Evolutionary conservation across 1,140 invertebrate species (phyloP).

Genomic region (Anagrus nilaparvatae): DNA sequence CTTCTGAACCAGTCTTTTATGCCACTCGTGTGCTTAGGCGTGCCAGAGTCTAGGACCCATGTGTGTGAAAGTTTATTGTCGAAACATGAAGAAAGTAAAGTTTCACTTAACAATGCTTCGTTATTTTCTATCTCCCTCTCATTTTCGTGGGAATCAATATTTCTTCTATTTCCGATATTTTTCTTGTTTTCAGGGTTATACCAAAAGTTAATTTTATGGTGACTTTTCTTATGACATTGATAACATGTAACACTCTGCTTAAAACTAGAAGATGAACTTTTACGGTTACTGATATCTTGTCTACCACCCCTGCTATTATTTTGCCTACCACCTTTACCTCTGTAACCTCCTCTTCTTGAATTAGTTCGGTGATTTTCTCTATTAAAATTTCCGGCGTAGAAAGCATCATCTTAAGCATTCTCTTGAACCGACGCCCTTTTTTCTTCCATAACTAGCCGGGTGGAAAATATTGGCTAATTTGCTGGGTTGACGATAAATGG

Average conservation of each 20-base stretch:
- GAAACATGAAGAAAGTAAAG: neutral
- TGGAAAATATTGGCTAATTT: no score
- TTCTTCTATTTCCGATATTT: neutral
- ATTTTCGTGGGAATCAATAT: neutral
- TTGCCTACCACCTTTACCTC: no score
- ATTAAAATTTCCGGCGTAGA: no score
- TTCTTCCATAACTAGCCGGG: constrained; percentile 3
- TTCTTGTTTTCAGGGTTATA: neutral
- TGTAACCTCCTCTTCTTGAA: no score
- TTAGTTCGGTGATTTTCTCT: no score
- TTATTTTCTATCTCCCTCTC: neutral
- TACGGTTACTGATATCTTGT: constrained; percentile 1
- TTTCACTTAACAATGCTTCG: constrained; percentile 9
- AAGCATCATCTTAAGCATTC: no score
- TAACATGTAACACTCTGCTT: no score
- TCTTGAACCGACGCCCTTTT: no score
- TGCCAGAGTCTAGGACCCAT: constrained; percentile 19
- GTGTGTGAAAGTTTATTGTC: neutral
- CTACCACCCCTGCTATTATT: no score
- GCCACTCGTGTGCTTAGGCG: constrained; percentile 19
- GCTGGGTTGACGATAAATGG: no score
- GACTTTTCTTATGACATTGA: neutral
- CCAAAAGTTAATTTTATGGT: neutral
- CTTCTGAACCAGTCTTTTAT: constrained; percentile 16
- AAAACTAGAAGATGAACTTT: no score